phyloP scores from a whole-genome alignment of 2,797 vertebrate genomes.

The Merluccius polli region DNA sequence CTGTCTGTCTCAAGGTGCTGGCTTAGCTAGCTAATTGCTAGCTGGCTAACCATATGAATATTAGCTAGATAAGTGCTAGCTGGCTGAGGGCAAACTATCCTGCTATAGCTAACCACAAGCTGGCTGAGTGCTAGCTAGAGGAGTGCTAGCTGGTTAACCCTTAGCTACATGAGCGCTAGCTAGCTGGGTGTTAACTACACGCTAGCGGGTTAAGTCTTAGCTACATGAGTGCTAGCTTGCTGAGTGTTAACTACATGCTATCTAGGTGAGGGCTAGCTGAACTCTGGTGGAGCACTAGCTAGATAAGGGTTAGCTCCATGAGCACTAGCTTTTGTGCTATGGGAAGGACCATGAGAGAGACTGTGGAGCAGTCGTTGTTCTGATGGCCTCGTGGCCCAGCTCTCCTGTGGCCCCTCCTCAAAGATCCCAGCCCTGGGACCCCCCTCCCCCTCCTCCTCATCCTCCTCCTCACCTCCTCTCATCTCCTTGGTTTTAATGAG shows the following conservation, averaged over 20 bases:
- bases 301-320: too few species aligned
- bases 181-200: not conserved
- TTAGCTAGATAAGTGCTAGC: too few species aligned
- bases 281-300: not conserved
- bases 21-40: too few species aligned
- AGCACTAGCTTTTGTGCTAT: not conserved
- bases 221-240: conserved; percentile 43
- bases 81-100: too few species aligned
- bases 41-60: too few species aligned
- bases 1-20: too few species aligned
- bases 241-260: conserved; percentile 28
- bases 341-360: not conserved
- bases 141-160: conserved; percentile 40
- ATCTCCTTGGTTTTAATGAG: conserved; percentile 52
- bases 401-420: conserved; percentile 58
- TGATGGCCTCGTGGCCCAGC: conserved; percentile 50
- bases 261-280: not conserved
- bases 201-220: conserved; percentile 43
- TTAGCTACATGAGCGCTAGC: conserved; percentile 16
- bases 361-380: not conserved
- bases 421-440: conserved; percentile 62
- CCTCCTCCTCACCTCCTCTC: conserved; percentile 75
- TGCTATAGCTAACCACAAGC: too few species aligned
- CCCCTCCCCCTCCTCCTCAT: conserved; percentile 54
- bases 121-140: conserved; percentile 2